Percentiles rank a stretch among this genome's conserved stretches.
These are phyloP conservation scores for Lophochroa leadbeateri DNA, from an alignment of 2,113 vertebrate species.

Conservation along the genomic window DNA sequence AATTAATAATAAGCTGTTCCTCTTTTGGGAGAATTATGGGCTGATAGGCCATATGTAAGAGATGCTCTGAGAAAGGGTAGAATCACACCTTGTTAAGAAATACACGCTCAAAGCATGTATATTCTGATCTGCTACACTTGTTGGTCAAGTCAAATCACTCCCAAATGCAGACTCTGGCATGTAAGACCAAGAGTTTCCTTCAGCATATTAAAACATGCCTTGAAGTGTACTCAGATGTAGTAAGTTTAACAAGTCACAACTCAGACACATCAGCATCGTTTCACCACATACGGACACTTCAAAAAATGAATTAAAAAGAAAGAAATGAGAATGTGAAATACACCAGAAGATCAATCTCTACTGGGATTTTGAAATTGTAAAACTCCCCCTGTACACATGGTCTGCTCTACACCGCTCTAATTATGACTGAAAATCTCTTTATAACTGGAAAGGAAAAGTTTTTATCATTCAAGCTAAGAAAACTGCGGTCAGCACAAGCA, in stretches of 20 bases:
- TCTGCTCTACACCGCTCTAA: not conserved
- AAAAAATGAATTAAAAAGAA: not conserved
- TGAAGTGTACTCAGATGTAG: not conserved
- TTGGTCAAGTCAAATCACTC: not conserved
- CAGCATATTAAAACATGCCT: not conserved
- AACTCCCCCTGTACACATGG: not conserved
- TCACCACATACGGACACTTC: not conserved
- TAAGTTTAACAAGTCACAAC: not conserved
- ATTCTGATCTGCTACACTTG: not conserved
- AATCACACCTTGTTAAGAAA: not conserved
- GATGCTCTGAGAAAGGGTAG: not conserved
- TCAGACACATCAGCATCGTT: not conserved
- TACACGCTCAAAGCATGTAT: not conserved
- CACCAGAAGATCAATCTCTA: not conserved
- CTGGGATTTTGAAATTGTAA: not conserved
- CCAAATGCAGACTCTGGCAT: not conserved
- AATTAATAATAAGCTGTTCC: not conserved
- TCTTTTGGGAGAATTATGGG: not conserved
- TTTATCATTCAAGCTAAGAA: not conserved
- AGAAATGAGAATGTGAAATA: not conserved
- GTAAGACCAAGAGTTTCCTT: not conserved
- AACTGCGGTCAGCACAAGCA: not conserved
- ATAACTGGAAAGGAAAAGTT: not conserved
- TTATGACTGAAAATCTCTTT: not conserved
- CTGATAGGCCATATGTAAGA: not conserved